Evolutionary conservation across 2,888 invertebrate genomes (phyloP).

Genomic region (Rhodophaea formosa): DNA sequence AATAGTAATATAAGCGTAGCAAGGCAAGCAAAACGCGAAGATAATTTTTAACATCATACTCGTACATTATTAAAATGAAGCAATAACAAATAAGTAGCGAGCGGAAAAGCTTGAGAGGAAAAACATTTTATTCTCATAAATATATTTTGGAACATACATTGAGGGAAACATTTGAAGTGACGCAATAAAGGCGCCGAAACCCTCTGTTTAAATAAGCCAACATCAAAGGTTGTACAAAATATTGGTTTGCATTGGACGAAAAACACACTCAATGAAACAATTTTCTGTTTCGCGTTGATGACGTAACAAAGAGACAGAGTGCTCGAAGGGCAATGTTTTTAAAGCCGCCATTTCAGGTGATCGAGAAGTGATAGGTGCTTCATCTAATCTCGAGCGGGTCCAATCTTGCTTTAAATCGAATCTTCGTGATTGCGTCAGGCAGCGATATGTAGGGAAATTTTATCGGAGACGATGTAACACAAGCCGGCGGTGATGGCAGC

Average conservation of each 20-base stretch:
- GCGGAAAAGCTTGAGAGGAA: constrained; percentile 10
- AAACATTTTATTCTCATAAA: constrained; percentile 41
- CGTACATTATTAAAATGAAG: constrained; percentile 8
- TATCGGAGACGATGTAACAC: constrained; percentile 2
- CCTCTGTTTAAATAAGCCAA: constrained; percentile 69
- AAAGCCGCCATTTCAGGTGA: constrained; percentile 15
- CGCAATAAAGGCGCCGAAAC: constrained; percentile 57
- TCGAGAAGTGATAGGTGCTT: constrained; percentile 23
- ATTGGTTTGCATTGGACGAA: constrained; percentile 46
- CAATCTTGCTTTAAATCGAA: constrained; percentile 33
- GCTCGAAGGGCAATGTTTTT: constrained; percentile 10
- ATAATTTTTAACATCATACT: neutral
- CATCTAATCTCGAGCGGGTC: constrained; percentile 28
- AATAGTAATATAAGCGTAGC: too few species aligned
- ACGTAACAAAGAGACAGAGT: neutral
- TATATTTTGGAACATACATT: constrained; percentile 38
- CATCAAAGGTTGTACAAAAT: constrained; percentile 64
- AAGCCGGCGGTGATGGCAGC: constrained; percentile 11
- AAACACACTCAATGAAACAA: constrained; percentile 47
- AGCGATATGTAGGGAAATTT: constrained; percentile 35
- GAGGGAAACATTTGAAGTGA: constrained; percentile 48
- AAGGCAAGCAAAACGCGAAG: too few species aligned
- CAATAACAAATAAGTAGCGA: constrained; percentile 8
- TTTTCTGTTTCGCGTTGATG: constrained; percentile 29
- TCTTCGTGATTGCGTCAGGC: constrained; percentile 30